Percentiles rank a stretch among this genome's conserved stretches.
These are phyloP conservation scores for Hyposmocoma kahamanoa DNA, from an alignment of 1,140 invertebrate genomes.

Conservation along the genomic window DNA sequence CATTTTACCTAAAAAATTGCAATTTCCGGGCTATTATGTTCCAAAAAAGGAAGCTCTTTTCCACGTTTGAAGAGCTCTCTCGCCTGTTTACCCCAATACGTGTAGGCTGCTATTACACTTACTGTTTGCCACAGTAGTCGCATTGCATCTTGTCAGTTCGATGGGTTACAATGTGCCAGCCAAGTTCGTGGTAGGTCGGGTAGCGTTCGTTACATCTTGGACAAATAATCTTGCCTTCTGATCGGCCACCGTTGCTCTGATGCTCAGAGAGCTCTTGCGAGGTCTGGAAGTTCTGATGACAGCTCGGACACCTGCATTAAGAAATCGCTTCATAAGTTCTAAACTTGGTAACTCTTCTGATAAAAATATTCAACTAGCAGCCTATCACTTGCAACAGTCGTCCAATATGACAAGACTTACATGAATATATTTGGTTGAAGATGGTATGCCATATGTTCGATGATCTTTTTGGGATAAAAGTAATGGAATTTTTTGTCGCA, in stretches of 20 bases:
- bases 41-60: too few relatives aligned
- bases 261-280: slow-evolving; percentile 56
- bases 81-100: too few relatives aligned
- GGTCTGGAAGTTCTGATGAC: slow-evolving; percentile 58
- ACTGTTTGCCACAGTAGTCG: slow-evolving; percentile 64
- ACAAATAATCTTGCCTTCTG: slow-evolving; percentile 56
- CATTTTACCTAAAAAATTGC: too few relatives aligned
- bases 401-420: slow-evolving; percentile 30
- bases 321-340: neutral
- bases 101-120: too few relatives aligned
- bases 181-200: slow-evolving; percentile 56
- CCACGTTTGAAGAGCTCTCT: too few relatives aligned
- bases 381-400: neutral
- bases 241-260: slow-evolving; percentile 53
- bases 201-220: slow-evolving; percentile 53
- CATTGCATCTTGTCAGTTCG: slow-evolving; percentile 51
- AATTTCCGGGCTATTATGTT: too few relatives aligned
- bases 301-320: slow-evolving; percentile 48
- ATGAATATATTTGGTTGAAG: slow-evolving; percentile 63
- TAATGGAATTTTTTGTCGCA: slow-evolving; percentile 67
- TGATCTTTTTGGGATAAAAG: slow-evolving; percentile 64
- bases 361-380: neutral
- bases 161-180: slow-evolving; percentile 47
- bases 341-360: too few relatives aligned
- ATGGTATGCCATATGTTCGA: slow-evolving; percentile 66